Evolutionary conservation across 2,113 vertebrate genomes (phyloP).

Genomic region (Campylomormyrus tamandua): DNA sequence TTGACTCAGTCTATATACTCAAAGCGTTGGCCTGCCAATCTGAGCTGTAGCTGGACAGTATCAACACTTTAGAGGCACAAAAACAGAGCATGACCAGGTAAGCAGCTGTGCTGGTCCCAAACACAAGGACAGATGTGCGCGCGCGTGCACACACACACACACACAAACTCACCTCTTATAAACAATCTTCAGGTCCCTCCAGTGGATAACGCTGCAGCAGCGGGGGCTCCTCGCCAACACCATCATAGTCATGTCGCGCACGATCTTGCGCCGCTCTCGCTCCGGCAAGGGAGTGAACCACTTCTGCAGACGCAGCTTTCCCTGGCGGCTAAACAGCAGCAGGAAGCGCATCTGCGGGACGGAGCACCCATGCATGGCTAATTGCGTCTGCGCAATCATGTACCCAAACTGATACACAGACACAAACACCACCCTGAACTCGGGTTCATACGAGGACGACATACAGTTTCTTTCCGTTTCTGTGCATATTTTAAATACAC

Average conservation of each 20-base stretch:
- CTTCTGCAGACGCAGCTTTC: conserved; percentile 84
- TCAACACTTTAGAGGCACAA: neutral
- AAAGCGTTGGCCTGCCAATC: neutral
- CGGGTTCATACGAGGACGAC: neutral
- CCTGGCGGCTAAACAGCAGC: conserved; percentile 90
- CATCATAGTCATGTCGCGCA: conserved; percentile 72
- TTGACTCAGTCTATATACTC: neutral
- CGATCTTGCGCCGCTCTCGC: conserved; percentile 81
- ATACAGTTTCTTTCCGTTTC: neutral
- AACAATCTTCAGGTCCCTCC: conserved; percentile 87
- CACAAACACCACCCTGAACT: neutral
- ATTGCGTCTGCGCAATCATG: neutral
- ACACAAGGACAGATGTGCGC: neutral
- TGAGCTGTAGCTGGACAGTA: neutral
- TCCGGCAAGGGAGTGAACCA: conserved; percentile 78
- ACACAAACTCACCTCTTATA: conserved; percentile 74
- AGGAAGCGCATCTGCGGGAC: conserved; percentile 75
- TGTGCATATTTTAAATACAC: neutral
- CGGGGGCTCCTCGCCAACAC: conserved; percentile 69
- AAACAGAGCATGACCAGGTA: neutral
- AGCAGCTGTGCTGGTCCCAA: neutral
- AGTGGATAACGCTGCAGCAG: conserved; percentile 82
- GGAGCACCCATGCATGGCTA: neutral
- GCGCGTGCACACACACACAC: neutral
- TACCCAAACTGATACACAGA: neutral